Base-by-base conservation (phyloP, 2,113 vertebrate genomes). In the Heterotis niloticus region DNA sequence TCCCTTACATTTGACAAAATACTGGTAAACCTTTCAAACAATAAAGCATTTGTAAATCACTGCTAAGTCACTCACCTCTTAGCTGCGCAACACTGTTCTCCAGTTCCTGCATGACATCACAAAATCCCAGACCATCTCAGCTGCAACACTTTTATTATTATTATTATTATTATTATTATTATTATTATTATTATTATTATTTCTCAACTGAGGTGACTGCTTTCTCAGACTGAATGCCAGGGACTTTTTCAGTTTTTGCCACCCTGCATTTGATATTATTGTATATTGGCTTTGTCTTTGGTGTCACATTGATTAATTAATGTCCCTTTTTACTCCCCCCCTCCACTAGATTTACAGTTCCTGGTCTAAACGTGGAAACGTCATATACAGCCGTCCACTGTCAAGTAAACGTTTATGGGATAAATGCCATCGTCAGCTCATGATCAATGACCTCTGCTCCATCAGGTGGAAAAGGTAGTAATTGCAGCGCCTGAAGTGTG, bases 321-420 rank as follows among this genome's bases (percentile, higher is more conserved):
- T 80, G 64, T 60, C 68, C 16, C 51, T 56, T 69, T 82, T 26
- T 12, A 71, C 59, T 65, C 23, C 26, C 78, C 56, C 24, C 77
- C 75, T 78, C 68, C n/a, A 29, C 77, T 67, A 88, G 86, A 79
- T 80, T 81, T 75, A 70, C 78, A 64, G 72, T 69, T 81, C 54
- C 77, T 76, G 69, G 68, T 81, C 78, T 81, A 52, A 44, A 85
- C 80, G 79, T 67, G 85, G 66, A 90, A 75, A 83, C 91, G 91
- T 86, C 87, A 93, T 93, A 90, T 88, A 88, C 88, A 83, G 83
- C 81, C 75, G 80, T 88, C 82, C 80, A 85, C 84, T 87, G 84
- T 86, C 24, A 73, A 82, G 76, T 75, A 79, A 83, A 83, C 13
- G 51, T 64, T 72, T 70, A 71, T 28, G 34, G 56, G 64, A 74